Percentiles rank a stretch among this genome's conserved stretches.
Evolutionary conservation across 2,113 vertebrate genomes (phyloP).

Genomic region (Ardeotis arabs): DNA sequence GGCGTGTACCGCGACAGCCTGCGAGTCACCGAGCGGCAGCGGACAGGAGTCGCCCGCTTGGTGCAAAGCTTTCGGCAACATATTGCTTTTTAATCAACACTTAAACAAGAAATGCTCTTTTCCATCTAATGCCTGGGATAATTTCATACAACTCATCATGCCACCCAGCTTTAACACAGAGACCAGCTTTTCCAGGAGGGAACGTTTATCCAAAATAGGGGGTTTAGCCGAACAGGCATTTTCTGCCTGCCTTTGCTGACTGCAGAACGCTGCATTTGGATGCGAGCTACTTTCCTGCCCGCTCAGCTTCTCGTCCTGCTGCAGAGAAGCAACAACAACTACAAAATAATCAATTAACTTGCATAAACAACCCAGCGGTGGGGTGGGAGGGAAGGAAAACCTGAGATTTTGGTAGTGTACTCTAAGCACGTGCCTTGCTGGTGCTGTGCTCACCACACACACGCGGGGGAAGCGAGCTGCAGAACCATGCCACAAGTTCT

Average conservation of each 20-base stretch:
- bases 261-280: not conserved
- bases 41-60: not conserved
- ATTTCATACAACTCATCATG: slow-evolving; percentile 8
- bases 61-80: not conserved
- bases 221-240: slow-evolving; percentile 27
- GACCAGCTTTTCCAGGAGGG: not conserved
- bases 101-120: slow-evolving; percentile 44
- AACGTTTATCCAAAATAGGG: not conserved
- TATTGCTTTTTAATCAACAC: slow-evolving; percentile 33
- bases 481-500: not conserved
- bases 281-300: not conserved
- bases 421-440: not conserved
- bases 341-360: not conserved
- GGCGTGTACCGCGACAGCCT: not conserved
- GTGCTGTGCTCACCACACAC: rapidly evolving
- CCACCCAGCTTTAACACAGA: slow-evolving; percentile 3
- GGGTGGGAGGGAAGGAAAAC: not conserved
- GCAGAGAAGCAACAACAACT: not conserved
- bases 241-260: slow-evolving; percentile 35
- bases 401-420: rapidly evolving
- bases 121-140: not conserved
- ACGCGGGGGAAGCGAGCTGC: rapidly evolving
- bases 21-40: not conserved
- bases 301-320: slow-evolving; percentile 6
- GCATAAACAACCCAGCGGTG: not conserved